Percentiles rank a stretch among this genome's conserved stretches.
Conservation (phyloP, 2,113 vertebrate species). For the Cynocephalus volans region DNA sequence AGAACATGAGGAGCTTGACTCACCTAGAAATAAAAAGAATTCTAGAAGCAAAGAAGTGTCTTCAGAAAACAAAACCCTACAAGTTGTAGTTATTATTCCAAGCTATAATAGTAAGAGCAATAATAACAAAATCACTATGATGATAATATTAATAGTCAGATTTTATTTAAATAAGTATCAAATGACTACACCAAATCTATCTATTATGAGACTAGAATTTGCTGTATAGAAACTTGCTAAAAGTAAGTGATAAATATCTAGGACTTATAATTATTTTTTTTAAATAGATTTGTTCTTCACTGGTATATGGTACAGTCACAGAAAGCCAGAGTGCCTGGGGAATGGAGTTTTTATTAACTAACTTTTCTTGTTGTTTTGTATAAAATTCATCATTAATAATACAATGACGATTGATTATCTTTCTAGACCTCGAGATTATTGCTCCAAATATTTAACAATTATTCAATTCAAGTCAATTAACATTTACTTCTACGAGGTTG, state of each 20-base stretch:
- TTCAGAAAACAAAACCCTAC: neutral
- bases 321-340: neutral
- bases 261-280: neutral
- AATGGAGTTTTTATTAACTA: neutral
- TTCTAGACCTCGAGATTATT: neutral
- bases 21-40: neutral
- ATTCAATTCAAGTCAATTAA: neutral
- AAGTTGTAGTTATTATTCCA: neutral
- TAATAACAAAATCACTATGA: neutral
- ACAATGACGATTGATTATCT: neutral
- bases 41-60: neutral
- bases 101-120: neutral
- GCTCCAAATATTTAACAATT: neutral
- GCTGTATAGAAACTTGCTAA: neutral
- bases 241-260: neutral
- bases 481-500: neutral
- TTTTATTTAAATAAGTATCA: neutral
- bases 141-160: neutral
- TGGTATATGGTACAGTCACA: fast-evolving
- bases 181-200: neutral
- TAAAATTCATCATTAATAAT: neutral
- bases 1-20: neutral
- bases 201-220: neutral
- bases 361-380: neutral
- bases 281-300: neutral